These are phyloP conservation scores for Liasis olivaceus DNA, from an alignment of 2,797 vertebrate species.

Conservation along the genomic window DNA sequence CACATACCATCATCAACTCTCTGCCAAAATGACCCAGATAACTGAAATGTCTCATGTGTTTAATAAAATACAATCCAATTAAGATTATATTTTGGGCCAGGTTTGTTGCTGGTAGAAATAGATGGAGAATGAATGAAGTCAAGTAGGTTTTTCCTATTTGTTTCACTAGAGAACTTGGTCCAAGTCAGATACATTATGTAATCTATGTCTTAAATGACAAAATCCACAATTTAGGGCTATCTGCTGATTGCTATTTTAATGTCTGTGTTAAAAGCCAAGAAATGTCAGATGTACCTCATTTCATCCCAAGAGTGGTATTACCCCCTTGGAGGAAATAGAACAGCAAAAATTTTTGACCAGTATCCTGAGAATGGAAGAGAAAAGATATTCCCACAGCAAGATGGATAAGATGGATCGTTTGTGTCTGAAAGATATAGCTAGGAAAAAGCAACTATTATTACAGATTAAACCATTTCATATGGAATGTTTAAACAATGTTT, in stretches of 20 bases:
- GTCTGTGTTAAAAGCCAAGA: slow-evolving; percentile 34
- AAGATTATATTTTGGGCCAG: slow-evolving; percentile 30
- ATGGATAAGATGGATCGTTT: slow-evolving; percentile 37
- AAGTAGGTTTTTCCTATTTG: neutral
- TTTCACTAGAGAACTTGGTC: slow-evolving; percentile 9
- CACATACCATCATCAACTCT: slow-evolving; percentile 58
- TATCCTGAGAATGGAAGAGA: slow-evolving; percentile 47
- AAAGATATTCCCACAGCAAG: slow-evolving; percentile 45
- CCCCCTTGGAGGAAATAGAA: slow-evolving; percentile 49
- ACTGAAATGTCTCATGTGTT: slow-evolving; percentile 66
- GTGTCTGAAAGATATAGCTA: slow-evolving; percentile 23
- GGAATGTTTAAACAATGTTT: slow-evolving; percentile 31
- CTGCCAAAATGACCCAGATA: slow-evolving; percentile 52
- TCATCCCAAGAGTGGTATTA: slow-evolving; percentile 40
- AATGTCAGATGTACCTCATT: slow-evolving; percentile 48
- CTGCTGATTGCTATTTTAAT: slow-evolving; percentile 43
- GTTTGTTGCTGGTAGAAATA: neutral
- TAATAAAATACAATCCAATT: slow-evolving; percentile 59
- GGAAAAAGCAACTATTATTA: slow-evolving; percentile 35
- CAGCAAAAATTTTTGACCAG: slow-evolving; percentile 40
- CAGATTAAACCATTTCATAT: slow-evolving; percentile 30
- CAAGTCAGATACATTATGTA: slow-evolving; percentile 11
- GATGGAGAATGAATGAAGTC: neutral
- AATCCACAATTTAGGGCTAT: slow-evolving; percentile 44
- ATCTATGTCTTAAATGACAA: slow-evolving; percentile 48